Base-by-base conservation (phyloP, 2,888 invertebrate genomes). In the Heliothis peltigera region DNA sequence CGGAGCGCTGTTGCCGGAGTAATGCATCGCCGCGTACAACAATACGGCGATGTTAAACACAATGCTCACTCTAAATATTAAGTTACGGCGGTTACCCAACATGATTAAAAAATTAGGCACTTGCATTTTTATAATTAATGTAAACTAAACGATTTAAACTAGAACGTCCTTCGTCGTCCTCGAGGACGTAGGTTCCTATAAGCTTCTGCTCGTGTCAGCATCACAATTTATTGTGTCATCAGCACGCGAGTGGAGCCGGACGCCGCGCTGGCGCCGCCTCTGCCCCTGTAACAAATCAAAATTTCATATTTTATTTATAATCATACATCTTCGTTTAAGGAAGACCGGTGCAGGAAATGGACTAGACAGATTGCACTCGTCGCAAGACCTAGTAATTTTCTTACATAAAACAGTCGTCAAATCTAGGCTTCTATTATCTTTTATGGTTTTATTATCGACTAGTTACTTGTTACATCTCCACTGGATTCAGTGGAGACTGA, bases 1-100 rank as follows among this genome's bases (percentile, higher is more conserved):
- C 19, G 88, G 87, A 0, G 84, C 75, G 35, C 81, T 87, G 70
- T 78, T 92, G 46, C 91, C 91, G 19, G 95, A 92, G 64, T 92
- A 89, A 84, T 97, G 97, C 87, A 97, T 95, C 83, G 97, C 97
- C 75, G 97, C 96, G 90, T 97, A 97, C 70, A 97, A 90, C 64
- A 97, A 91, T 60, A 97, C 96, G 79, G 96, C 97, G 74, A 97
- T 95, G 88, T 97, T 97, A 80, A 97, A 96, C 68, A 97, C 95
- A 84, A 97, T 96, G 92, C 97, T 97, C 89, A 97, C 96, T 82
- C 97, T 96, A 88, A 97, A 96, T 91, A 97, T 94, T 95, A 97
- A 96, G 91, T 97, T 97, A 79, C 97, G 96, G 72, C 92, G 92
- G 81, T 92, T 94, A 75, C 88, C 90, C 90, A 94, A 84, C 93